These are phyloP conservation scores for Alligator mississippiensis DNA, from an alignment of 2,113 vertebrate species.

Conservation along the genomic window DNA sequence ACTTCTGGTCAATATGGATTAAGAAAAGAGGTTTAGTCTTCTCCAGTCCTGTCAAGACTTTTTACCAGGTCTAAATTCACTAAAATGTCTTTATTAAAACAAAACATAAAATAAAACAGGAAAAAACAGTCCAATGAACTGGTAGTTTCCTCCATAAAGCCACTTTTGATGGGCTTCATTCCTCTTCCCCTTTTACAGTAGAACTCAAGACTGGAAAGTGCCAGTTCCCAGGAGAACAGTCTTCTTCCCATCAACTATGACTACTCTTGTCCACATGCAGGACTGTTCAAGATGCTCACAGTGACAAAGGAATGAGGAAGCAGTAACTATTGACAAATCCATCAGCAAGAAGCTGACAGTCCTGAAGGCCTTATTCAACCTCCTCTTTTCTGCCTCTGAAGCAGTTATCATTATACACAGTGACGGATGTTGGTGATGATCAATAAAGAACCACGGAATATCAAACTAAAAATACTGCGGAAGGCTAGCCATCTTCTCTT, in stretches of 20 bases:
- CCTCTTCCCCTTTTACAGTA: neutral
- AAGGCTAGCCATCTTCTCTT: slow-evolving; percentile 19
- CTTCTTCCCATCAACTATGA: neutral
- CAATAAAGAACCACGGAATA: slow-evolving; percentile 46
- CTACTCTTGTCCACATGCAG: neutral
- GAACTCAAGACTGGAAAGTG: slow-evolving; percentile 13
- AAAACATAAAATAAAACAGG: neutral
- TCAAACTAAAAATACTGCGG: neutral
- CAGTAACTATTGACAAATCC: slow-evolving; percentile 5
- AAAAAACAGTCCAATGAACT: fast-evolving
- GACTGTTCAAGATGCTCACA: neutral
- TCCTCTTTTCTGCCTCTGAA: slow-evolving; percentile 18
- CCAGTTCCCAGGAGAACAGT: neutral
- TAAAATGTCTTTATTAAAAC: neutral
- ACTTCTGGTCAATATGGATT: neutral
- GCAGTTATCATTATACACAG: neutral
- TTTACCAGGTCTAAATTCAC: neutral
- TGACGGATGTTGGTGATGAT: neutral
- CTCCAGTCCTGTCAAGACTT: neutral
- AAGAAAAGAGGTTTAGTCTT: neutral
- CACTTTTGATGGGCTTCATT: neutral
- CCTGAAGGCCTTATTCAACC: slow-evolving; percentile 16
- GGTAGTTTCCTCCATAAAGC: neutral
- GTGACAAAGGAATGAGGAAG: neutral
- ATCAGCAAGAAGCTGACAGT: neutral